Conservation (phyloP, 2,888 invertebrate genomes). For the Sarcophaga subvicina region DNA sequence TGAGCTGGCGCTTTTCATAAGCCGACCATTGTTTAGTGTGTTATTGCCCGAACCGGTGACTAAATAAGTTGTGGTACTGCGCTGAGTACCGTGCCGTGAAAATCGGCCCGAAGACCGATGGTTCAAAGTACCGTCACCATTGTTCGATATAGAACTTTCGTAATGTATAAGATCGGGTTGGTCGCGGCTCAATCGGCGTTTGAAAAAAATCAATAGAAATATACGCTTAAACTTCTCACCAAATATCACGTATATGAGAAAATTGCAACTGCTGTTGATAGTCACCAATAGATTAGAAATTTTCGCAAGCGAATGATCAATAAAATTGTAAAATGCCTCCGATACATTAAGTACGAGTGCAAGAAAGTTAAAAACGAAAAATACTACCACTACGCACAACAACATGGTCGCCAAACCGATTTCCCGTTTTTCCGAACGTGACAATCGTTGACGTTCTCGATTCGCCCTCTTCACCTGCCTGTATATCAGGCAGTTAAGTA, state of each 20-base stretch:
- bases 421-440: slow-evolving; percentile 94
- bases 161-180: slow-evolving; percentile 90
- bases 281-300: slow-evolving; percentile 96
- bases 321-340: slow-evolving; percentile 88
- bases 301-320: slow-evolving; percentile 88
- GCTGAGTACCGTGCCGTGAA: slow-evolving; percentile 83
- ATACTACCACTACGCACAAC: slow-evolving; percentile 95
- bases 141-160: slow-evolving; percentile 91
- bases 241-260: slow-evolving; percentile 98
- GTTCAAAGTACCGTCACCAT: slow-evolving; percentile 86
- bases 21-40: slow-evolving; percentile 78
- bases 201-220: slow-evolving; percentile 91
- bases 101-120: slow-evolving; percentile 84
- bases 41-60: slow-evolving; percentile 73
- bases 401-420: slow-evolving; percentile 97
- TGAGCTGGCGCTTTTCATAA: slow-evolving; percentile 74
- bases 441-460: slow-evolving; percentile 93
- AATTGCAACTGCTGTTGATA: slow-evolving; percentile 98
- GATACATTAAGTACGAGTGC: slow-evolving; percentile 93
- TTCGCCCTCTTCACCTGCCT: slow-evolving; percentile 94
- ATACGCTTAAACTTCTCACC: slow-evolving; percentile 97
- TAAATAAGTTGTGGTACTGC: slow-evolving; percentile 79
- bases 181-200: slow-evolving; percentile 85
- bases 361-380: slow-evolving; percentile 95
- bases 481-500: slow-evolving; percentile 95